Evolutionary conservation across 2,888 invertebrate species (phyloP).

Genomic region (Aquatica leii): DNA sequence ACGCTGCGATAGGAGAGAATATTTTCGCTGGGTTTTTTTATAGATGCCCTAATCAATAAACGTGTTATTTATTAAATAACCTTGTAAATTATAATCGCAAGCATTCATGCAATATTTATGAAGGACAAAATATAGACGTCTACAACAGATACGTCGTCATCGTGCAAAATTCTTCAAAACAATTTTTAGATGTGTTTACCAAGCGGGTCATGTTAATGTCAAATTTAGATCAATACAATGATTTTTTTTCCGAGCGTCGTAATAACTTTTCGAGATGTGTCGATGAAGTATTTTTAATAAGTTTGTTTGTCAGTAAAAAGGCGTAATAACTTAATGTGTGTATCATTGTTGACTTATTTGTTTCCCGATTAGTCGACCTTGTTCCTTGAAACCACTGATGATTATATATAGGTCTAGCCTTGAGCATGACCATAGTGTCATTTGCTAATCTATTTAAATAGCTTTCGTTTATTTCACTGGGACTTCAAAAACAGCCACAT

Average conservation of each 20-base stretch:
- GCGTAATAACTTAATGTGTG: constrained; percentile 29
- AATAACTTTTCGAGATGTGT: no score
- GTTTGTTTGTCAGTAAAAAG: constrained; percentile 31
- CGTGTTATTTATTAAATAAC: constrained; percentile 23
- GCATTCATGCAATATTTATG: constrained; percentile 31
- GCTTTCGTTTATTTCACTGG: constrained; percentile 5
- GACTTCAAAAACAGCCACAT: background rate
- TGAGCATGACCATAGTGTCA: constrained; percentile 29
- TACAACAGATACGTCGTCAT: constrained; percentile 23
- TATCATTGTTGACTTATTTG: constrained; percentile 35
- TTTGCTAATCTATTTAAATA: constrained; percentile 28
- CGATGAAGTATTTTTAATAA: constrained; percentile 17
- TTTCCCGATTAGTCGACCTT: constrained; percentile 37
- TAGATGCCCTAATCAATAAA: constrained; percentile 24
- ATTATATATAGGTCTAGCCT: constrained; percentile 35
- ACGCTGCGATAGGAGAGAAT: no score
- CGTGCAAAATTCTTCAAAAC: constrained; percentile 27
- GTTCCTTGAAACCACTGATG: constrained; percentile 35
- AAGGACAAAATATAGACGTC: constrained; percentile 32
- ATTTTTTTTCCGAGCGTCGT: no score
- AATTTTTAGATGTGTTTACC: constrained; percentile 3
- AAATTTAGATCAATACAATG: background rate
- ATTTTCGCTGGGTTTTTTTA: no score
- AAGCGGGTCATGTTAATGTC: background rate
- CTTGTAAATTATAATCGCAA: constrained; percentile 27